Conservation (phyloP, 2,113 vertebrate genomes). For the Callocephalon fimbriatum region DNA sequence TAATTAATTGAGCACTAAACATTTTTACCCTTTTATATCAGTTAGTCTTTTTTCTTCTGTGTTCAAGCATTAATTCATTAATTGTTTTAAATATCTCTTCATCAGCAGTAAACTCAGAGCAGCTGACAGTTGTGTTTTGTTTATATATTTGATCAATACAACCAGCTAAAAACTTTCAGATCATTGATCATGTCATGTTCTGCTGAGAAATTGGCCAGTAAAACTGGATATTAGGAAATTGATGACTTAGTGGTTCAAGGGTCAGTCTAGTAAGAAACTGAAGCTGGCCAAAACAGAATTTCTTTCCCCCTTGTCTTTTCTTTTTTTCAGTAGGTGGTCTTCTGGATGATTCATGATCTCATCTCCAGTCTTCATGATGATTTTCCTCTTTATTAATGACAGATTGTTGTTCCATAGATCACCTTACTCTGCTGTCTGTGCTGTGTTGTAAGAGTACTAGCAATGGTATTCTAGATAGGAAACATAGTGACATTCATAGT, state of each 20-base stretch:
- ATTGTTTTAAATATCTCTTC: conserved; percentile 77
- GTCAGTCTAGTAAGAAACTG: conserved; percentile 55
- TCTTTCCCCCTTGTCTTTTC: conserved; percentile 40
- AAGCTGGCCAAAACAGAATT: conserved; percentile 39
- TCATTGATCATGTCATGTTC: conserved; percentile 77
- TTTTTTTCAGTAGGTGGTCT: not conserved
- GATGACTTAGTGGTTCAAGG: conserved; percentile 72
- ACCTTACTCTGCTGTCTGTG: conserved; percentile 1
- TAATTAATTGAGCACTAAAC: conserved; percentile 75
- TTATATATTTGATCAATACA: conserved; percentile 77
- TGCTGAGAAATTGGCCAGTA: conserved; percentile 76
- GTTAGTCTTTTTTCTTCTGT: conserved; percentile 70
- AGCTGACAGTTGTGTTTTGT: conserved; percentile 79
- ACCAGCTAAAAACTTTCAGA: conserved; percentile 71
- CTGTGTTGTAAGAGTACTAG: not conserved
- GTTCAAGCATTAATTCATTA: conserved; percentile 72
- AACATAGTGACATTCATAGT: not conserved
- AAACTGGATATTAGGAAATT: conserved; percentile 72
- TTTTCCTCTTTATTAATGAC: conserved; percentile 61
- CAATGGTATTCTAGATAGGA: not conserved
- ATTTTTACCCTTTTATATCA: conserved; percentile 74
- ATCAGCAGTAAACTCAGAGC: conserved; percentile 68
- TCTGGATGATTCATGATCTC: conserved; percentile 5
- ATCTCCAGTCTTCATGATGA: not conserved
- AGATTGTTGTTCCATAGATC: conserved; percentile 9